These are phyloP conservation scores for Neolamprologus falcicula DNA, from an alignment of 2,113 vertebrate genomes.

Conservation along the genomic window DNA sequence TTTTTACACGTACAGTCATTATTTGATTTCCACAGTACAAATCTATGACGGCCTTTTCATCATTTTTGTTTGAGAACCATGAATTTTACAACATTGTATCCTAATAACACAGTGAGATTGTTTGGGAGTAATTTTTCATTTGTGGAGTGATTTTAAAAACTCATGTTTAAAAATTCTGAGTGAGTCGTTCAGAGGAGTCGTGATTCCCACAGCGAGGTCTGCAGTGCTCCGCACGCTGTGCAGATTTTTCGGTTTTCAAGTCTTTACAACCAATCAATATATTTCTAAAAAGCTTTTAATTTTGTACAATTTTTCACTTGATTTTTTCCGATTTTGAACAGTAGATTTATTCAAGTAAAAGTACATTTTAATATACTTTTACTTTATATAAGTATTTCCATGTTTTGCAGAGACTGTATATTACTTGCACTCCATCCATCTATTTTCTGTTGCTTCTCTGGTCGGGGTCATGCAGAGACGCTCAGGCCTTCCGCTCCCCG, in stretches of 20 bases:
- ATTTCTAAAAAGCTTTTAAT: not conserved
- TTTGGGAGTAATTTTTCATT: not conserved
- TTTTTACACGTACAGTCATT: not conserved
- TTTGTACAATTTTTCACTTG: rapidly evolving
- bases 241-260: not conserved
- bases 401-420: not conserved
- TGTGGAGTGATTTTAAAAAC: not conserved
- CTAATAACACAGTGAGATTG: not conserved
- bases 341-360: not conserved
- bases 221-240: not conserved
- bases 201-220: not conserved
- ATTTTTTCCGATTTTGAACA: not conserved
- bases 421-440: not conserved
- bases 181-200: not conserved
- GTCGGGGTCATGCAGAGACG: not conserved
- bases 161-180: not conserved
- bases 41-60: not conserved
- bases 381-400: not conserved
- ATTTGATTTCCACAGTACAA: not conserved
- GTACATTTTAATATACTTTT: not conserved
- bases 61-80: not conserved
- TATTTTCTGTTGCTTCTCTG: not conserved
- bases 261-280: not conserved
- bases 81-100: not conserved
- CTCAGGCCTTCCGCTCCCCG: not conserved